These are phyloP conservation scores for Aleiodes testaceus DNA, from an alignment of 2,888 invertebrate genomes.

Conservation along the genomic window DNA sequence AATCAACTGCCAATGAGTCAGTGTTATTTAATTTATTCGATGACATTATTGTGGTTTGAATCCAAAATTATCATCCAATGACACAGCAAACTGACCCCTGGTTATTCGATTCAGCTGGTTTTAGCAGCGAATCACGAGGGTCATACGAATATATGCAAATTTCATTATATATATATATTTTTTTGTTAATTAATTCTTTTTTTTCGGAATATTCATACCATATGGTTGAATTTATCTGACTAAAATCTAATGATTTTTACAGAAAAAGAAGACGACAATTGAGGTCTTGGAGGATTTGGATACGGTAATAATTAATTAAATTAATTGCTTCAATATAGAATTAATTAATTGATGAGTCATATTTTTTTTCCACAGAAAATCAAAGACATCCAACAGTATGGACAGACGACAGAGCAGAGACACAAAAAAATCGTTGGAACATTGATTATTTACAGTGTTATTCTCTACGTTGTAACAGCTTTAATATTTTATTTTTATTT, in stretches of 20 bases:
- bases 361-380: conserved; percentile 77
- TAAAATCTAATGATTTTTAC: conserved; percentile 52
- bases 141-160: conserved; percentile 41
- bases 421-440: conserved; percentile 88
- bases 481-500: conserved; percentile 86
- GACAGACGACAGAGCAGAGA: conserved; percentile 84
- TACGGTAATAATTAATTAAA: conserved; percentile 68
- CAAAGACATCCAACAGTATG: conserved; percentile 85
- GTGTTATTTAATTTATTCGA: conserved; percentile 57
- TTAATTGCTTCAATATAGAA: conserved; percentile 25
- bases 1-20: conserved; percentile 35
- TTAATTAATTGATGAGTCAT: conserved; percentile 1
- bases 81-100: conserved; percentile 47
- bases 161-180: background rate
- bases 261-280: conserved; percentile 77
- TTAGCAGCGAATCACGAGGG: conserved; percentile 28
- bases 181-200: conserved; percentile 24
- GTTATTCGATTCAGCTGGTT: conserved; percentile 40
- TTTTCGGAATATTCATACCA: conserved; percentile 22
- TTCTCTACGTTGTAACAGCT: conserved; percentile 82
- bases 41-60: conserved; percentile 51
- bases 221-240: conserved; percentile 16
- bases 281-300: conserved; percentile 82
- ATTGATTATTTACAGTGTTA: conserved; percentile 82
- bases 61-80: conserved; percentile 63